Evolutionary conservation across 2,888 invertebrate species (phyloP), one percentile per base, ranked within the genome.

Genomic region (Heliconius ismenius): DNA sequence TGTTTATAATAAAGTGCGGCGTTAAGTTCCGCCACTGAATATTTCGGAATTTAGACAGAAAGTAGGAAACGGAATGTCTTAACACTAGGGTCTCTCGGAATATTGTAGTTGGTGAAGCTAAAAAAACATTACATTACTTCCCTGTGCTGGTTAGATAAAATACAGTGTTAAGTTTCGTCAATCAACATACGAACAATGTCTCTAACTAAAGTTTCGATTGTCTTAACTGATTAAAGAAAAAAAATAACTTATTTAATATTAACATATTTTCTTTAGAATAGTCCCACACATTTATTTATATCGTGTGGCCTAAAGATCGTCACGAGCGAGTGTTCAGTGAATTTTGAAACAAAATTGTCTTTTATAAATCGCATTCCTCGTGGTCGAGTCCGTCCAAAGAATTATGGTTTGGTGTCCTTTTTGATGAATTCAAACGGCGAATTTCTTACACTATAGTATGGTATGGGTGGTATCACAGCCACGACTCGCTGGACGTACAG

Each of bases 321-420:
- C 86, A 85, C 87, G 83, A 83, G 78, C 79, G 83, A 84, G 81
- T 84, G 86, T 85, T 84, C 83, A 86, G 84, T 87, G 87, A 90
- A 90, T 91, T 91, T 90, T 85, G 85, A 88, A 86, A 88, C 87
- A 86, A 89, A 87, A 87, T 88, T 84, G 88, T 87, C 87, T 87
- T 84, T 86, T 89, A 91, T 86, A 91, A 91, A 92, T 91, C 87
- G 87, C 91, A 92, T 92, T 91, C 90, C 89, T 84, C 83, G 86
- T 81, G 88, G 88, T 83, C 82, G 84, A 84, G 85, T 86, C 85
- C 81, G 83, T 83, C 83, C 80, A 81, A 84, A 90, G 90, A 92
- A 84, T 88, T 92, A 92, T 91, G 81, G 90, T 87, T 84, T 84
- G 83, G 83, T 84, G 89, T 91, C 89, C 82, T 85, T 83, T 89